phyloP scores from a whole-genome alignment of 2,888 invertebrate species.

The Ariolimax columbianus region DNA sequence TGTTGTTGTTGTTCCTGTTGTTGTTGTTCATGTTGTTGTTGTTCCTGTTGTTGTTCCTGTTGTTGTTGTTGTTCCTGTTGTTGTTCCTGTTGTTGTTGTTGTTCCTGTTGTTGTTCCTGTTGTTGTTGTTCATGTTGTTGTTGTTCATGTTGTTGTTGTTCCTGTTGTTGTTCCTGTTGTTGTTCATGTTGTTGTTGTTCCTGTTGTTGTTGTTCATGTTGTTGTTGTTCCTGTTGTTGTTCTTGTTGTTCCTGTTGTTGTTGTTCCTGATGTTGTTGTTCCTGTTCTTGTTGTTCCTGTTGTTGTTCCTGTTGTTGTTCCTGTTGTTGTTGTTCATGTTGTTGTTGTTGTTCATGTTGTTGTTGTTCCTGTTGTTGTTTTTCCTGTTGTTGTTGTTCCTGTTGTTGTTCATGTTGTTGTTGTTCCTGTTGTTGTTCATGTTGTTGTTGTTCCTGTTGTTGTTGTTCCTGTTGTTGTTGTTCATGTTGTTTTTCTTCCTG shows the following conservation, averaged over 20 bases:
- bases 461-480: not conserved
- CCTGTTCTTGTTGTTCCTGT: not conserved
- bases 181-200: not conserved
- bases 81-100: not conserved
- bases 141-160: not conserved
- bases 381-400: not conserved
- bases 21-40: not conserved
- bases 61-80: not conserved
- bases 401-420: not conserved
- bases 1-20: not conserved
- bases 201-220: not conserved
- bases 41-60: not conserved
- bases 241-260: not conserved
- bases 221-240: not conserved
- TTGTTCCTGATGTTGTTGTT: not conserved
- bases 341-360: not conserved
- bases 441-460: not conserved
- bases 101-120: not conserved
- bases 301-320: not conserved
- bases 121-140: not conserved
- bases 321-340: not conserved
- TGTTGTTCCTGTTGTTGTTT: not conserved
- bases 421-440: not conserved
- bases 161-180: too few species aligned
- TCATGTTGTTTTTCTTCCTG: slow-evolving; percentile 4